These are phyloP conservation scores for Trichonephila inaurata DNA, from an alignment of 1,140 invertebrate species.

Conservation along the genomic window DNA sequence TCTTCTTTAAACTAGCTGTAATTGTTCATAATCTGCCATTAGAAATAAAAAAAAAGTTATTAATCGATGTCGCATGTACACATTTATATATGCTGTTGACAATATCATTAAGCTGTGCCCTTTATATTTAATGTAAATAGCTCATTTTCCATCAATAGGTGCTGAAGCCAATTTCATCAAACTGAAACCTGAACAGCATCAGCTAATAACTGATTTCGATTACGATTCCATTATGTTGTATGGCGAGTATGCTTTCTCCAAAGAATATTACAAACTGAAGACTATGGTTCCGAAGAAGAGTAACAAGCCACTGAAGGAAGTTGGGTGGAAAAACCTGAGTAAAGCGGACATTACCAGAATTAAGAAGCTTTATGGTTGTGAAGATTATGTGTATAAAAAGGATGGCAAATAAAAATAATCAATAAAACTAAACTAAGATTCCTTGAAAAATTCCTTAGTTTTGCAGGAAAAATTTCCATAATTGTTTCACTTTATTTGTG, in stretches of 20 bases:
- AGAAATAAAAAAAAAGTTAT: too few species aligned
- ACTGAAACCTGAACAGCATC: constrained; percentile 69
- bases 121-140: too few species aligned
- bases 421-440: too few species aligned
- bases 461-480: too few species aligned
- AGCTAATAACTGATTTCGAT: constrained; percentile 76
- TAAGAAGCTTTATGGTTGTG: constrained; percentile 61
- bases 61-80: too few species aligned
- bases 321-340: constrained; percentile 2
- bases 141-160: neutral
- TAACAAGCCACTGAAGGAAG: constrained; percentile 8
- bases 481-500: too few species aligned
- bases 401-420: neutral
- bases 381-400: constrained; percentile 48
- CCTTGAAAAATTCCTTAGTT: too few species aligned
- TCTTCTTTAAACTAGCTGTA: too few species aligned
- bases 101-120: too few species aligned
- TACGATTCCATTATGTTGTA: constrained; percentile 78
- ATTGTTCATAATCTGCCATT: too few species aligned
- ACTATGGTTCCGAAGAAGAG: constrained; percentile 53
- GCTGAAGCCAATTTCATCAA: constrained; percentile 73
- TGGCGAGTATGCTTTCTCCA: constrained; percentile 75
- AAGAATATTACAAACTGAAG: constrained; percentile 41
- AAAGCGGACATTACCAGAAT: constrained; percentile 47
- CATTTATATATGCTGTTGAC: too few species aligned